Evolutionary conservation across 35 echinoderm and acorn worm species (phyloP).

Genomic region (Apostichopus japonicus): DNA sequence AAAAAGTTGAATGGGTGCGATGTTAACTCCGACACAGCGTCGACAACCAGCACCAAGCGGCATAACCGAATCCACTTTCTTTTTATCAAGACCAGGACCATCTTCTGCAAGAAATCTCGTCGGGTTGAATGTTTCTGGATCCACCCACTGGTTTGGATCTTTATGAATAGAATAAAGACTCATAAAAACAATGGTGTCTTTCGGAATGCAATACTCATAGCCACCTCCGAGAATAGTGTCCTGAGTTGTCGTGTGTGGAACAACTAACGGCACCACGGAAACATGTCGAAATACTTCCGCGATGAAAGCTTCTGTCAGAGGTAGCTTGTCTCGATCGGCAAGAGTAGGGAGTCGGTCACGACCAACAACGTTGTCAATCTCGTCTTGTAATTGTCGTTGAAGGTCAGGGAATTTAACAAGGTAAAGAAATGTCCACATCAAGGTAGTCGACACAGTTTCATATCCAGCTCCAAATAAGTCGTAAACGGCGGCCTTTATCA

Average conservation of each 20-base stretch:
- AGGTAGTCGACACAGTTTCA: constrained; percentile 66
- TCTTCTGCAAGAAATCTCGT: constrained; percentile 70
- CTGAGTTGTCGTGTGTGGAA: constrained; percentile 74
- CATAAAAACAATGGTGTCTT: constrained; percentile 80
- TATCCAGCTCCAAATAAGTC: constrained; percentile 84
- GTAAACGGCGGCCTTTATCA: constrained; percentile 30
- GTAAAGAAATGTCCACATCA: constrained; percentile 72
- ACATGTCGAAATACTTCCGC: constrained; percentile 67
- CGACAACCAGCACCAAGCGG: constrained; percentile 66
- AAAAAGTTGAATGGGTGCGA: constrained; percentile 69
- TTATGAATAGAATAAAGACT: constrained; percentile 78
- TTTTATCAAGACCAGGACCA: constrained; percentile 50
- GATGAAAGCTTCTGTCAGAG: constrained; percentile 72
- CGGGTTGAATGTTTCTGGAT: constrained; percentile 72
- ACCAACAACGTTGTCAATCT: constrained; percentile 78
- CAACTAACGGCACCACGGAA: constrained; percentile 59
- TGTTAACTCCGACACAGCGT: constrained; percentile 63
- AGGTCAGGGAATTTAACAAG: constrained; percentile 70
- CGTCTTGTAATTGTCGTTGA: constrained; percentile 67
- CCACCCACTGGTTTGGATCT: constrained; percentile 58
- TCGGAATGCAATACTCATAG: constrained; percentile 72
- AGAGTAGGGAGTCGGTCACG: constrained; percentile 61
- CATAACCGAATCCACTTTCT: constrained; percentile 46
- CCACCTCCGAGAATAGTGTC: constrained; percentile 67
- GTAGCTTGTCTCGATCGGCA: constrained; percentile 61